Evolutionary conservation across 2,113 vertebrate species (phyloP), one percentile per base, ranked within the genome.

Genomic region (Crotalus horridus): DNA sequence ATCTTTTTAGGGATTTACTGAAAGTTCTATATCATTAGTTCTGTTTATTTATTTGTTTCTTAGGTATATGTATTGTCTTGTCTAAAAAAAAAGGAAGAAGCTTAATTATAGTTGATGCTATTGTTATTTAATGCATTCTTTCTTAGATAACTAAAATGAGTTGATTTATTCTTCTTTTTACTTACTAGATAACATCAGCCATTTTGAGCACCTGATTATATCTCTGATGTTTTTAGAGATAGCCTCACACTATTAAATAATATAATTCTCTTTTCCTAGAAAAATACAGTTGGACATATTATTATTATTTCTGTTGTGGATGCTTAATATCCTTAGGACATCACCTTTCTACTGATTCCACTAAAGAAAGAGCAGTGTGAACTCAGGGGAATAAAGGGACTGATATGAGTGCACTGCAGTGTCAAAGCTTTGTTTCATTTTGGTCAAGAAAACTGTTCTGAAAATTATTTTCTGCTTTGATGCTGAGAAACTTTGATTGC

Each of bases 371-470:
- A 81, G 69, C 56, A 89, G 46, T 21, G 58, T 95, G 46, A 95
- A 91, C 23, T 86, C 7, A 87, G 90, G 56, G 74, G 81, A 95
- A 95, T 94, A 94, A 94, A 0, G 1, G 59, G 39, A 94, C 26
- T 13, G 54, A 90, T 93, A 93, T 59, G 85, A 89, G 29, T 43
- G 74, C 23, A 93, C 91, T 88, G 93, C 46, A 93, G 64, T 94
- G 93, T 96, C 95, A 93, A 96, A 94, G 92, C 90, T 88, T 92
- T 90, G 46, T 95, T 97, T 97, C 92, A 95, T 95, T 90, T 94
- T 93, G 95, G 93, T 94, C 94, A 95, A 69, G 54, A 90, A 56
- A 85, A 93, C 89, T 96, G 95, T 90, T 93, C 90, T 94, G 92
- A 86, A 59, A 95, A 89, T 2, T 74, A 88, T 64, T 87, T 93